A percentile compares a stretch with the other conserved stretches of the same genome.
These are phyloP conservation scores for Ephestia elutella DNA, from an alignment of 1,140 invertebrate species.

Conservation along the genomic window DNA sequence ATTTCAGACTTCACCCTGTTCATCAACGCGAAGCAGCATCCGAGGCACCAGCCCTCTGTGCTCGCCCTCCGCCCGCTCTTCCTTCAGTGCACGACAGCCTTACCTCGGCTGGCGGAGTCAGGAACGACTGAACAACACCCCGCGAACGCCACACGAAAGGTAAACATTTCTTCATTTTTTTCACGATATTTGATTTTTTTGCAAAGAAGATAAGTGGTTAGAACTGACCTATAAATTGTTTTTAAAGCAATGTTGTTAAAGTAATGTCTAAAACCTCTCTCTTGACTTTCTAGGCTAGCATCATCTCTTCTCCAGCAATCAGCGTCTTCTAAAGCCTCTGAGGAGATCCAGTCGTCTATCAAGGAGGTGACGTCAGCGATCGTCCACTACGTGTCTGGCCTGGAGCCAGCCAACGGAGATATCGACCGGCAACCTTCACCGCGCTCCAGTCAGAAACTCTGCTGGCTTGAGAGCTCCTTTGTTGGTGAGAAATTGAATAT, in stretches of 20 bases:
- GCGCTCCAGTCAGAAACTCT: constrained; percentile 76
- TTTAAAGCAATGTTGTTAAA: neutral
- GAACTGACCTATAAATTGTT: neutral
- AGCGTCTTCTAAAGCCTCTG: constrained; percentile 74
- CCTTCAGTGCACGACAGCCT: constrained; percentile 81
- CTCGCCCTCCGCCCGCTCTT: constrained; percentile 62
- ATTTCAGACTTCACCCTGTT: constrained; percentile 75
- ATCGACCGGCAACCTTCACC: constrained; percentile 54
- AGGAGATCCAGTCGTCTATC: constrained; percentile 91
- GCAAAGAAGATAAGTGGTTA: neutral
- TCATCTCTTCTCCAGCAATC: constrained; percentile 77
- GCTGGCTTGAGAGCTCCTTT: constrained; percentile 94
- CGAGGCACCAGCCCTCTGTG: constrained; percentile 65
- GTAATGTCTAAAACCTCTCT: neutral
- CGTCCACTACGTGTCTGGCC: constrained; percentile 90
- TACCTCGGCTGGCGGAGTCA: constrained; percentile 93
- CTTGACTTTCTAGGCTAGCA: constrained; percentile 74
- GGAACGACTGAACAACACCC: constrained; percentile 81
- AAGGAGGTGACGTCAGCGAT: constrained; percentile 95
- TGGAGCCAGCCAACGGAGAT: constrained; percentile 76
- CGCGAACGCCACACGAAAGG: constrained; percentile 88
- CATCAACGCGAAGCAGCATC: constrained; percentile 75
- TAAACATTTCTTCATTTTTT: constrained; percentile 31
- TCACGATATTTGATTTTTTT: too few species aligned
- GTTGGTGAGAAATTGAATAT: constrained; percentile 73